Conservation (phyloP, 2,113 vertebrate species). For the Notiomystis cincta region DNA sequence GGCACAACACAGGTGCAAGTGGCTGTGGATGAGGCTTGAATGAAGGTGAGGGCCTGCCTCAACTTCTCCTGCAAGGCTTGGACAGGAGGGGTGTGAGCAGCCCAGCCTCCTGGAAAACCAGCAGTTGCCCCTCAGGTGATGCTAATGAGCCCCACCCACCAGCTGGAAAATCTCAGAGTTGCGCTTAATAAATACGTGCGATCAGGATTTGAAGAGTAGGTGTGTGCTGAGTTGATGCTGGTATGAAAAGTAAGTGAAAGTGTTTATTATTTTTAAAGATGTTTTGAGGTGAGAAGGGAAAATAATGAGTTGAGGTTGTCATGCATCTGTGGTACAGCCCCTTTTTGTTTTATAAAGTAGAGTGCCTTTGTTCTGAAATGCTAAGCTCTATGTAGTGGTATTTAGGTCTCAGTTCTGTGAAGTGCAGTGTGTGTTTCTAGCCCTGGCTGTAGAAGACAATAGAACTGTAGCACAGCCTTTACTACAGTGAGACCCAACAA, state of each 20-base stretch:
- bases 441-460: not conserved
- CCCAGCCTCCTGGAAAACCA: not conserved
- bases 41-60: not conserved
- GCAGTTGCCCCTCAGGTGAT: not conserved
- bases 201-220: accelerated
- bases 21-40: not conserved
- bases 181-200: accelerated
- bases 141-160: not conserved
- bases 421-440: not conserved
- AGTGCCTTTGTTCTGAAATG: not conserved
- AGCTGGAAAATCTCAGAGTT: not conserved
- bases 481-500: not conserved
- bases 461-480: not conserved
- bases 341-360: not conserved
- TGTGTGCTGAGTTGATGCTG: accelerated
- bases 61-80: not conserved
- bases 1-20: accelerated
- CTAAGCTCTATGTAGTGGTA: accelerated
- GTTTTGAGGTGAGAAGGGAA: not conserved
- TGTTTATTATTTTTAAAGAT: not conserved
- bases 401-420: not conserved
- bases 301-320: not conserved
- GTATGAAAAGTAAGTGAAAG: accelerated
- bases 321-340: accelerated
- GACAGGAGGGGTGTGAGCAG: accelerated